Base-by-base conservation (phyloP, 53 echinoderm and acorn worm species). In the Temnopleurus reevesii region DNA sequence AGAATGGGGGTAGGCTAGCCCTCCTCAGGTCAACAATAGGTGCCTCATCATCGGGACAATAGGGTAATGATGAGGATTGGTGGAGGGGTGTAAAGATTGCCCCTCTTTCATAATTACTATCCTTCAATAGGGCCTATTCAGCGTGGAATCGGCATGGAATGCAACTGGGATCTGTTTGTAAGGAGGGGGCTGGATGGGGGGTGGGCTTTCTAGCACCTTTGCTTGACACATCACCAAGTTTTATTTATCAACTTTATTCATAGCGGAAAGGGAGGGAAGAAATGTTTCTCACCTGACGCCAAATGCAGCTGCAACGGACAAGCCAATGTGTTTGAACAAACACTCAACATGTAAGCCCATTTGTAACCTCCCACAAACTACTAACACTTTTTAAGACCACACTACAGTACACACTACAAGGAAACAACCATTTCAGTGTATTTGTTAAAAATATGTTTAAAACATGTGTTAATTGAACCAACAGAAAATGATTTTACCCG, bases 41-140 rank as follows among this genome's bases (percentile, higher is more conserved):
- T 44, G 8, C 33, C 65, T 85, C 88, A 87, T 87, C 88, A 87
- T 53, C 25, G 2, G 66, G 66, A 87, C 71, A 87, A 87, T 87
- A 17, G 88, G 88, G 88, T 66, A 46, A 87, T 87, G 51, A 87
- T 49, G 88, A 87, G 88, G 88, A n/a, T 33, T 71, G 88, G 71
- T 66, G 35, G 30, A 87, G 53, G 88, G 88, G 88, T 87, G 88
- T 87, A 87, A 87, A 87, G 86, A 87, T 49, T 87, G 88, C 34
- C 71, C 88, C 88, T 66, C 65, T 66, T 66, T 47, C 88, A 65
- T 87, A 87, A 87, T 87, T 87, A 87, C 71, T 87, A 49, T 29
- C 71, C 47, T 35, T 87, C 71, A 66, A 65, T 45, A 58, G 61
- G 30, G 6, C 13, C 86, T 85, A 38, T 85, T 85, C 59, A 61